Conservation (phyloP, 2,113 vertebrate genomes). For the Mesoclemmys tuberculata region DNA sequence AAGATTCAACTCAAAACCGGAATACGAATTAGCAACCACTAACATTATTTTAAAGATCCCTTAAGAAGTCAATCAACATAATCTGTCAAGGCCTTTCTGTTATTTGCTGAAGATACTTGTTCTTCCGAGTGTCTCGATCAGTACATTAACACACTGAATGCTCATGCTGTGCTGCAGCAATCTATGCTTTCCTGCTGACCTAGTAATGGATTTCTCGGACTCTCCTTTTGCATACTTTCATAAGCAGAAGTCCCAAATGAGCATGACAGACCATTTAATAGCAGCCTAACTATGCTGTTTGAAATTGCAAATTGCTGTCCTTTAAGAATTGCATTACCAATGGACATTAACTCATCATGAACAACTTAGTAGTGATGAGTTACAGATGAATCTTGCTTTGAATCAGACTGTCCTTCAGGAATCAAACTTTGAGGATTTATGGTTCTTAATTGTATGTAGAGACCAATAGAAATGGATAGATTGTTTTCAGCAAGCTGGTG, state of each 20-base stretch:
- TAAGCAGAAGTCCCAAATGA: too few relatives aligned
- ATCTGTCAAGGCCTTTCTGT: too few relatives aligned
- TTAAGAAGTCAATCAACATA: neutral
- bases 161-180: neutral
- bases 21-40: neutral
- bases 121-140: neutral
- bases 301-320: too few relatives aligned
- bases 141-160: neutral
- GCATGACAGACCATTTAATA: neutral
- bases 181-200: neutral
- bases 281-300: too few relatives aligned
- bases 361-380: neutral
- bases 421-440: neutral
- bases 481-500: neutral
- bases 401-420: neutral
- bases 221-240: too few relatives aligned
- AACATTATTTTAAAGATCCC: neutral
- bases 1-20: too few relatives aligned
- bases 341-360: neutral
- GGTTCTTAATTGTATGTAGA: neutral
- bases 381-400: neutral
- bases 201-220: too few relatives aligned
- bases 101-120: neutral
- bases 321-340: neutral
- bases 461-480: fast-evolving